Conservation (phyloP, 1,140 invertebrate species). For the Cherax quadricarinatus region DNA sequence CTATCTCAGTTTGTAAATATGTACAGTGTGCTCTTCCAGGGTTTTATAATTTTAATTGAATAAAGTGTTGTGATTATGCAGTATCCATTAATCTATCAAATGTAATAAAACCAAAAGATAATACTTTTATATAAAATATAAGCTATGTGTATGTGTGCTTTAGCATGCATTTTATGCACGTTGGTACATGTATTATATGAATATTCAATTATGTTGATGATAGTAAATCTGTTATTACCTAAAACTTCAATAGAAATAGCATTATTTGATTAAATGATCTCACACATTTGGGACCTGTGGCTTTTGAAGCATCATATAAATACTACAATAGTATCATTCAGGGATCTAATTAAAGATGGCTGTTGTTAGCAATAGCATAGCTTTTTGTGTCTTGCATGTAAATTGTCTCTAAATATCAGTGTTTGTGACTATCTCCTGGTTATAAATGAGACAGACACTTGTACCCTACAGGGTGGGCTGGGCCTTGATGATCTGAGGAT, state of each 20-base stretch:
- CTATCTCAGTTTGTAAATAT: no score
- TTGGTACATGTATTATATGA: background rate
- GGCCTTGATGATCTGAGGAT: conserved; percentile 2
- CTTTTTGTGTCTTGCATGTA: background rate
- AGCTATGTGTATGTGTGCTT: background rate
- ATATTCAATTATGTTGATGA: background rate
- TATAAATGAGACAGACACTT: conserved; percentile 45
- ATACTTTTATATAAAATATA: no score
- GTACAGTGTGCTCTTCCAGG: no score
- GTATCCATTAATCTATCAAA: no score
- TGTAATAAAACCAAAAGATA: no score
- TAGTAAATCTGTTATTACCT: background rate
- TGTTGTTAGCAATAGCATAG: background rate
- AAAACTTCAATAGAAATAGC: background rate
- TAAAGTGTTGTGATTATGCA: no score
- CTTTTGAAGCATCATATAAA: background rate
- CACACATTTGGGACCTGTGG: no score
- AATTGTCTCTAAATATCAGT: background rate
- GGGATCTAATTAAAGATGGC: no score
- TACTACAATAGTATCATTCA: background rate
- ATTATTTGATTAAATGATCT: background rate
- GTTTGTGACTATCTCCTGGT: background rate
- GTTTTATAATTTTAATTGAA: no score
- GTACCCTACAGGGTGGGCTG: conserved; percentile 44
- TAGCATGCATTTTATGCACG: conserved; percentile 6